A percentile compares a stretch with the other conserved stretches of the same genome.
phyloP scores from a whole-genome alignment of 2,113 vertebrate genomes.

The Hemiscyllium ocellatum region DNA sequence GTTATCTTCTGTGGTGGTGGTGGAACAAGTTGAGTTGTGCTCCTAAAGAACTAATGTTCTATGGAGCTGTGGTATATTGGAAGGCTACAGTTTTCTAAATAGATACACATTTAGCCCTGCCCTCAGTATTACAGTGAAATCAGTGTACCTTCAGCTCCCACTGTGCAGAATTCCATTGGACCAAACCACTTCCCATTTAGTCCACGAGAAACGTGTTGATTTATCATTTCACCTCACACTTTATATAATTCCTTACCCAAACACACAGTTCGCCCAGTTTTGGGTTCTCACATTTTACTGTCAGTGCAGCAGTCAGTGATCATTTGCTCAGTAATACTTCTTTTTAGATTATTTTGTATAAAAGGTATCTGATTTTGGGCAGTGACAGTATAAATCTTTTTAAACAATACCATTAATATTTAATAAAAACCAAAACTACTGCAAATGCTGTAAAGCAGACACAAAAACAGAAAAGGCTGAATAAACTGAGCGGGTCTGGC shows the following conservation, averaged over 20 bases:
- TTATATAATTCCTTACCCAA: neutral
- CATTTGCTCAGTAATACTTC: conserved; percentile 1
- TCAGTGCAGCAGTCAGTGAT: neutral
- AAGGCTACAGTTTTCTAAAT: neutral
- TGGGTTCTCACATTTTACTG: neutral
- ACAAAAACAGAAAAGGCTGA: too few species aligned
- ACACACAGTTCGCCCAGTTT: neutral
- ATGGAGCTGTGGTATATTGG: neutral
- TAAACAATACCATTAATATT: neutral
- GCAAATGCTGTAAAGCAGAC: too few species aligned
- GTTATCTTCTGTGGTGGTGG: too few species aligned
- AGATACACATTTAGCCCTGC: neutral
- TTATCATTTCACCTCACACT: neutral
- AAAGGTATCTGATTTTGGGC: neutral
- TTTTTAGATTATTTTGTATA: neutral
- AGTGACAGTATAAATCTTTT: neutral
- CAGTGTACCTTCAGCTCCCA: neutral
- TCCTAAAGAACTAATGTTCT: neutral
- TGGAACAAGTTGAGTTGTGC: neutral
- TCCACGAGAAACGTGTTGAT: neutral
- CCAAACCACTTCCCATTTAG: neutral
- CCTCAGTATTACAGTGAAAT: neutral
- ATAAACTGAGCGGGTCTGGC: too few species aligned
- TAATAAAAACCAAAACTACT: neutral
- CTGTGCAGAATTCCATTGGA: neutral